Evolutionary conservation across 2,797 vertebrate species (phyloP), one percentile per base, ranked within the genome.

Genomic region (Gouania willdenowi): DNA sequence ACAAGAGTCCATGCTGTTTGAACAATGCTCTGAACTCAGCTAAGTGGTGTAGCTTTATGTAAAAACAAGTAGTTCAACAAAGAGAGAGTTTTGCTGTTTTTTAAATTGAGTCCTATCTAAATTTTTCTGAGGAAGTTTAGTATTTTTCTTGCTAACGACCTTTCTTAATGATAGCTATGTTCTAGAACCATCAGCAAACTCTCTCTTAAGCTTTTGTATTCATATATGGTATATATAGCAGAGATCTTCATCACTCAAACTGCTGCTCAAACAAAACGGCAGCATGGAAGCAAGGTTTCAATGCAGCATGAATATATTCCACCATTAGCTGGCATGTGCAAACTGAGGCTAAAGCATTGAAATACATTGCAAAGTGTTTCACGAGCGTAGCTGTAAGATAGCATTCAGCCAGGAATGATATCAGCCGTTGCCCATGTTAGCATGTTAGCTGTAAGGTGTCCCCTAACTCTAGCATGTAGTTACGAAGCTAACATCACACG

Each of bases 221-320:
- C n/a, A n/a, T n/a, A n/a, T n/a, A n/a, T n/a, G n/a, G n/a, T n/a
- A n/a, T 56, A 41, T 50, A 52, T 36, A 63, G 39, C 47, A 41
- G 26, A 66, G 39, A 49, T 67, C 19, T 33, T 45, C 49, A 42
- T 62, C 57, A 52, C 25, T 62, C 34, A 57, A 68, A 17, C 26
- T 53, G 67, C 64, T 63, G 61, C 62, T 64, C 24, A 43, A 32
- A 39, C 4, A 35, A 26, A 5, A 65, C 27, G 66, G 63, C 66
- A 81, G 73, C 82, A 85, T 86, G 75, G 41, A 57, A 79, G 78
- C 77, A 78, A 82, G 56, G 69, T 87, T 85, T 86, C 77, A 81
- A 80, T 79, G 79, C 82, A 81, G 85, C 88, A 87, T 87, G 86
- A 73, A 41, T 62, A 62, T 44, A 63, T 45, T 41, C 57, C 52